phyloP scores from a whole-genome alignment of 2,797 vertebrate genomes.

The Rhabdophis nuchalis region DNA sequence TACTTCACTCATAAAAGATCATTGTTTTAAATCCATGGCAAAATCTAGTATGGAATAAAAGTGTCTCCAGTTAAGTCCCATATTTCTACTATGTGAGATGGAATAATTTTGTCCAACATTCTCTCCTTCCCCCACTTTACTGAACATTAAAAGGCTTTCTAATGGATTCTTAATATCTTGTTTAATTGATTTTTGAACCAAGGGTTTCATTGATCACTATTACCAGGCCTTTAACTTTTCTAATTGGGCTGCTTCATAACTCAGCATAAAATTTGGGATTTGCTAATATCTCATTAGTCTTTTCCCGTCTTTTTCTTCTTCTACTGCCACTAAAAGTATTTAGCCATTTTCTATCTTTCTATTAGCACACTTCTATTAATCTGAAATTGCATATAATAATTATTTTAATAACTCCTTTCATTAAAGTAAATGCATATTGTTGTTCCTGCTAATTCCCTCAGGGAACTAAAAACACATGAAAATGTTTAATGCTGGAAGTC shows the following conservation, averaged over 20 bases:
- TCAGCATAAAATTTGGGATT: not conserved
- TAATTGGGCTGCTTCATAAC: not conserved
- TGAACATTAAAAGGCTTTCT: not conserved
- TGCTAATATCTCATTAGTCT: not conserved
- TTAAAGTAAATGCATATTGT: not conserved
- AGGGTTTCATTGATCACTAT: not conserved
- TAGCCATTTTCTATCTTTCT: not conserved
- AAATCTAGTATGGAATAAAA: not conserved
- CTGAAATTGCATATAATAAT: not conserved
- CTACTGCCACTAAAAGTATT: not conserved
- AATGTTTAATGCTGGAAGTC: not conserved
- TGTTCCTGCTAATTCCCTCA: not conserved
- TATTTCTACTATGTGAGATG: not conserved
- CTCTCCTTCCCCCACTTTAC: not conserved
- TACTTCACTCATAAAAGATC: not conserved
- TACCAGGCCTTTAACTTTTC: not conserved
- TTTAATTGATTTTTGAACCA: not conserved
- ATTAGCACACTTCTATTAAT: not conserved
- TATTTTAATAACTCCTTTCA: not conserved
- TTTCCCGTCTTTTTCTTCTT: not conserved
- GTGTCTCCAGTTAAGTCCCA: not conserved
- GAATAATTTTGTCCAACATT: not conserved
- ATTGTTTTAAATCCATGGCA: not conserved
- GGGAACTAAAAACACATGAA: not conserved
- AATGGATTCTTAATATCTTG: not conserved